Evolutionary conservation across 2,797 vertebrate species (phyloP), one percentile per base, ranked within the genome.

Genomic region (Enteromius treurensis): DNA sequence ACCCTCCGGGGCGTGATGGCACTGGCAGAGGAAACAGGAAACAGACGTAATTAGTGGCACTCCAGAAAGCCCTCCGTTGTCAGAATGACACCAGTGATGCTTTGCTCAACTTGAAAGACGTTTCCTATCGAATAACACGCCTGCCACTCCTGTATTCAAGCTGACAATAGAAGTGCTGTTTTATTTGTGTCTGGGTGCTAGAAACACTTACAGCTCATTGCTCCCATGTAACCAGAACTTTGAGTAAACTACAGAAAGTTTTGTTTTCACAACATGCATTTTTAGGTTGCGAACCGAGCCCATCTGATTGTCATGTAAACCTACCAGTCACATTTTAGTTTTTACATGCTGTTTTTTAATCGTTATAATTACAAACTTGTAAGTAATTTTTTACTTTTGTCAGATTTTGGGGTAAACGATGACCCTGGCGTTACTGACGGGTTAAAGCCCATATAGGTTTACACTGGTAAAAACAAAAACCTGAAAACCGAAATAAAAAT

Each of bases 11-110:
- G 68, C 9, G 26, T 23, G 81, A 76, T 79, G 77, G 40, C 73
- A 53, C 78, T 70, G 75, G 75, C n/a, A 10, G 75, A 79, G 81
- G 60, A 69, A 70, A 84, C 77, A 84, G 87, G 79, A 88, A 86
- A 77, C 77, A 87, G 79, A 77, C 78, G 65, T 82, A 77, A 84
- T 88, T 86, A 86, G 23, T 49, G 73, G 5, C 29, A 3, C 14
- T 64, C 6, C 29, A 64, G 15, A 64, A 6, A 64, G 26, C 32
- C 11, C 77, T 69, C n/a, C 37, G 4, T 34, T 62, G 47, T 68
- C 14, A 77, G 47, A 69, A 62, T 47, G 49, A 82, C 49, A 80
- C 58, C 29, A 69, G 47, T 45, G 60, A 79, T 51, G 42, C 71
- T 76, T 21, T 79, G n/a, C 53, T 37, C 14, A 47, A 62, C 45